These are phyloP conservation scores for Orycteropus afer DNA, from an alignment of 2,113 vertebrate species.

Conservation along the genomic window DNA sequence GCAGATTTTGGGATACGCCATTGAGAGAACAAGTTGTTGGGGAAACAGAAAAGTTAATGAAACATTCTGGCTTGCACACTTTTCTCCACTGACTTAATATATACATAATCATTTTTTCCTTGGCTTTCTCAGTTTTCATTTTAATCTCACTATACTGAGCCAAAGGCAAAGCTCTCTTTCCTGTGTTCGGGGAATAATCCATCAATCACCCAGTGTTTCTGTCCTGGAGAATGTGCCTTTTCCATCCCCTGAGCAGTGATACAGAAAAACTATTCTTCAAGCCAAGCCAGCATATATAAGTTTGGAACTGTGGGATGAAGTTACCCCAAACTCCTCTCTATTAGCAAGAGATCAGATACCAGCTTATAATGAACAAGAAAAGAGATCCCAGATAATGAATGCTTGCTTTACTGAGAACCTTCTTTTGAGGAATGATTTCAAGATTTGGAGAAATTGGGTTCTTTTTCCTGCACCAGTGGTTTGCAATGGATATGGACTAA, in stretches of 20 bases:
- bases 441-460: neutral
- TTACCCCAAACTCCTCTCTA: neutral
- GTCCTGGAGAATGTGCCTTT: neutral
- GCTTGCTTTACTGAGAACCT: neutral
- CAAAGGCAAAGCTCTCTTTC: constrained; percentile 8
- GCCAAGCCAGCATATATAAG: neutral
- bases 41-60: neutral
- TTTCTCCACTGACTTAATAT: neutral
- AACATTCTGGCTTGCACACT: neutral
- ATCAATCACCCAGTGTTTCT: neutral
- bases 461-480: neutral
- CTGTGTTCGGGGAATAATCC: neutral
- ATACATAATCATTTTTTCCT: neutral
- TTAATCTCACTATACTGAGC: neutral
- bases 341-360: neutral
- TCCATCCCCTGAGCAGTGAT: neutral
- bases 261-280: neutral
- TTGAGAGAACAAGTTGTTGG: neutral
- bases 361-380: neutral
- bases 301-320: neutral
- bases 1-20: neutral
- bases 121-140: constrained; percentile 44
- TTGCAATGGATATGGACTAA: neutral
- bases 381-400: neutral
- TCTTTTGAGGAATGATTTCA: neutral